Base-by-base conservation (phyloP, 2,888 invertebrate genomes). In the Catocala fraxini region DNA sequence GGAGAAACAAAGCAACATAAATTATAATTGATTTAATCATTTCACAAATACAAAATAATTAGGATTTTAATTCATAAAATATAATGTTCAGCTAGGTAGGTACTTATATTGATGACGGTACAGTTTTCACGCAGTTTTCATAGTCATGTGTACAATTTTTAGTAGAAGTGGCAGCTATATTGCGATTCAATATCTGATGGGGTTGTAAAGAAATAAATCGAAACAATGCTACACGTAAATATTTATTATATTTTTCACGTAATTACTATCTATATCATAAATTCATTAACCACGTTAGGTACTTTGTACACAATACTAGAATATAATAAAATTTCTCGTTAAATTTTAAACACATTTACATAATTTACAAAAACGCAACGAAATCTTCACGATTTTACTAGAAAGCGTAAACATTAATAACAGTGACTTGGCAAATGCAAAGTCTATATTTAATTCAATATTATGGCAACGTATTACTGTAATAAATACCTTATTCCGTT, bases 241-340 rank as follows among this genome's bases (percentile, higher is more conserved):
- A 66, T 74, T 77, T 73, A 70, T 74, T 73, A 43, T 59, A 59
- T 63, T 63, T 64, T 41, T 59, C 42, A 62, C 48, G 59, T 56
- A 42, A 11, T 11, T 59, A 63, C 15, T 56, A 58, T 66, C 56
- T 65, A 49, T 65, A 66, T 66, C 33, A 56, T 66, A 63, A 56
- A 56, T 53, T 62, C 41, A 64, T 65, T 65, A 45, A 52, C 68
- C 58, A 65, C 60, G 68, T 71, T 73, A 68, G 65, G 64, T 74
- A 75, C 63, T 77, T 68, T 68, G 66, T 75, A 77, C 75, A 75
- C 75, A 66, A 65, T 58, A 60, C 52, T 60, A 76, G 35, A 64
- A 64, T 51, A 65, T 45, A 57, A 34, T 12, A 13, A 54, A 51
- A 33, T 47, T 53, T 25, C 10, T 51, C n/a, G 13, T 59, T 39